Conservation (phyloP, 1,140 invertebrate species). For the Neodiprion pinetum region DNA sequence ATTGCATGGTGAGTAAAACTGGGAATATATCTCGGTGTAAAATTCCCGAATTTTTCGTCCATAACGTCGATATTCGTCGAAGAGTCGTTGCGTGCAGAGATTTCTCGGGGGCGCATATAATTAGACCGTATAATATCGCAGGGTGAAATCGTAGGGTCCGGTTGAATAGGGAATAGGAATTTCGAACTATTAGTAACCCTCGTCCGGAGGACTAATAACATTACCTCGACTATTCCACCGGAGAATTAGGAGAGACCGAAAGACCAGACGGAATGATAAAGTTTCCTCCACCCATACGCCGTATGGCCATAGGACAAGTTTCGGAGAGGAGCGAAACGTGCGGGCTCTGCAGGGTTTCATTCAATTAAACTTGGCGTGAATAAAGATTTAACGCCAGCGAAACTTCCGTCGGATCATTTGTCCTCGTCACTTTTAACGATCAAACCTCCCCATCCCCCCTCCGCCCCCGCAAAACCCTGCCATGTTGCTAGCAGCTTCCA, state of each 20-base stretch:
- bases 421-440: conserved; percentile 5
- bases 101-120: too few species aligned
- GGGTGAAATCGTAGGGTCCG: not conserved
- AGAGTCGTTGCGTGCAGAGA: too few species aligned
- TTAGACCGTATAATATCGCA: not conserved
- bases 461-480: too few species aligned
- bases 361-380: conserved; percentile 5
- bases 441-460: not conserved
- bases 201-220: not conserved
- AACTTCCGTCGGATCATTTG: not conserved
- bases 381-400: conserved; percentile 5
- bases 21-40: too few species aligned
- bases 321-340: not conserved
- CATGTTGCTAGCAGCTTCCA: conserved; percentile 26
- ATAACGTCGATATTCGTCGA: too few species aligned
- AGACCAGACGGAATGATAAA: conserved; percentile 2
- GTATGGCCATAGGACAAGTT: not conserved
- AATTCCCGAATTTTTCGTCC: too few species aligned
- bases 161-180: not conserved
- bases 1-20: too few species aligned
- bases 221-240: not conserved
- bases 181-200: not conserved
- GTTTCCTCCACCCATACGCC: not conserved
- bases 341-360: not conserved
- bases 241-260: not conserved